phyloP scores from a whole-genome alignment of 2,888 invertebrate genomes.

The Podabrus alpinus region DNA sequence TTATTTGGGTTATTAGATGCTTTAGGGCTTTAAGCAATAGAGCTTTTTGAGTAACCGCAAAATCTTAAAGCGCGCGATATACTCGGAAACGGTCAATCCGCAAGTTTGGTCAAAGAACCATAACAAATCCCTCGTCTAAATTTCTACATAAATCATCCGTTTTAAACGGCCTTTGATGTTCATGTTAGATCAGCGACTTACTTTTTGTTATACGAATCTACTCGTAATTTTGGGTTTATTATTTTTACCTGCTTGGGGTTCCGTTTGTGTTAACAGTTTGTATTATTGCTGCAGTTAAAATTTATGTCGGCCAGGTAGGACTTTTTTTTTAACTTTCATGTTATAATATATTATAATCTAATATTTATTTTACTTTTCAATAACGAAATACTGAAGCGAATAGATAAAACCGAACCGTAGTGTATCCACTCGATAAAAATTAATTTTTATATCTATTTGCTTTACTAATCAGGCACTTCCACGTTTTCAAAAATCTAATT shows the following conservation, averaged over 20 bases:
- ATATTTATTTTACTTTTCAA: background rate
- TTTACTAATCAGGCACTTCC: background rate
- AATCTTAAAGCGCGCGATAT: conserved; percentile 7
- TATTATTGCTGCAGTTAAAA: background rate
- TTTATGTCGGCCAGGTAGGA: background rate
- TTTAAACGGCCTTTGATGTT: conserved; percentile 18
- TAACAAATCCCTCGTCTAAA: conserved; percentile 13
- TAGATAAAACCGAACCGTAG: background rate
- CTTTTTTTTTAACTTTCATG: background rate
- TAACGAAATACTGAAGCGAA: background rate
- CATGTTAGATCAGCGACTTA: conserved; percentile 7
- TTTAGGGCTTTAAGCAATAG: conserved; percentile 12
- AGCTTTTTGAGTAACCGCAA: conserved; percentile 16
- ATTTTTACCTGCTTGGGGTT: conserved; percentile 7
- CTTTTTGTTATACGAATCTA: conserved; percentile 9
- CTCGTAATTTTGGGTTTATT: conserved; percentile 11
- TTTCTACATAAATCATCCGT: conserved; percentile 22
- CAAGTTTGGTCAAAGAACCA: conserved; percentile 20
- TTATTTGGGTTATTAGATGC: conserved; percentile 3
- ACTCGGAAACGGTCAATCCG: conserved; percentile 15
- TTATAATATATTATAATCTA: background rate
- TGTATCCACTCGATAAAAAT: background rate
- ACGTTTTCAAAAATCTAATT: background rate
- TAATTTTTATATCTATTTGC: background rate
- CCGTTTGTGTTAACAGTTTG: background rate